These are phyloP conservation scores for Argyrosomus japonicus DNA, from an alignment of 2,113 vertebrate species.

Conservation along the genomic window DNA sequence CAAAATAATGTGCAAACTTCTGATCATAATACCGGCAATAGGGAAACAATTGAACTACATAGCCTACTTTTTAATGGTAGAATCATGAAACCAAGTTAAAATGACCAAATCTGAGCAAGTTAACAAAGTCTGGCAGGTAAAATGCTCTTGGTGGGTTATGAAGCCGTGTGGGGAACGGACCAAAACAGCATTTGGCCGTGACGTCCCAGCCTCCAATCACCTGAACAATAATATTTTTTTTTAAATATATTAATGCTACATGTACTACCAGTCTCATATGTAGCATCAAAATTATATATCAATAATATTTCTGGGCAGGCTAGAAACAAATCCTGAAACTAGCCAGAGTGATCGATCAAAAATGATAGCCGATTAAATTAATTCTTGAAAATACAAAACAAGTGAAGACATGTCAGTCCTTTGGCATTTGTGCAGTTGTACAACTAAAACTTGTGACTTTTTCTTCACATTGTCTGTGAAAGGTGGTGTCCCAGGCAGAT, in stretches of 20 bases:
- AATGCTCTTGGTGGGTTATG: too few species aligned
- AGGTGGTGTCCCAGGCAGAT: conserved; percentile 36
- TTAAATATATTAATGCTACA: background rate
- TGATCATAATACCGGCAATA: too few species aligned
- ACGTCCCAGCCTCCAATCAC: background rate
- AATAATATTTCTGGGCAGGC: background rate
- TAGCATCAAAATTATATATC: background rate
- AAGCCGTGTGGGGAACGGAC: too few species aligned
- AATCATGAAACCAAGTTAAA: too few species aligned
- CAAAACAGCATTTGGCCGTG: too few species aligned
- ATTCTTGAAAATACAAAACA: background rate
- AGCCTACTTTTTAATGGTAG: too few species aligned
- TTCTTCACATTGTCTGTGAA: background rate
- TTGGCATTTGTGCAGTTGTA: background rate
- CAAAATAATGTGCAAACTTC: too few species aligned
- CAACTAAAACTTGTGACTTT: background rate
- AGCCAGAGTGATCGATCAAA: background rate
- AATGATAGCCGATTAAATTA: background rate
- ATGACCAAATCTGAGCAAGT: too few species aligned
- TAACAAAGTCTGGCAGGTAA: too few species aligned
- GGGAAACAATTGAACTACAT: too few species aligned
- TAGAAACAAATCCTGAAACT: background rate
- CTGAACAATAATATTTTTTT: background rate
- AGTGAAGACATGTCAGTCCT: background rate
- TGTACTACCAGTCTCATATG: background rate